Conservation (phyloP, 2,113 vertebrate genomes). For the Dryoscopus gambensis region DNA sequence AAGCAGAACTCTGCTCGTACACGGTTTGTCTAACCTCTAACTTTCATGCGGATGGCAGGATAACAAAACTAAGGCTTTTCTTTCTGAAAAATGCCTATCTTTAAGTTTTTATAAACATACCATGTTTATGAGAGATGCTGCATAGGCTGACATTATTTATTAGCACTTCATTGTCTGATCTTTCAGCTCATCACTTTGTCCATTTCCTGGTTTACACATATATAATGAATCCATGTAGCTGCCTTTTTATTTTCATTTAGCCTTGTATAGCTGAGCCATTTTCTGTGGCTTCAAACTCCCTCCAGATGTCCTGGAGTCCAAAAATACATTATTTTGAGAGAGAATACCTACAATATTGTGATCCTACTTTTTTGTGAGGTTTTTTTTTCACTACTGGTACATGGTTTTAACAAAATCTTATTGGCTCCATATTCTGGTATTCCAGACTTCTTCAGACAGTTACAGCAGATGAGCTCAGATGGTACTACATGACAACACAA, state of each 20-base stretch:
- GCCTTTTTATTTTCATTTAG: neutral
- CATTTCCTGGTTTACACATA: constrained; percentile 8
- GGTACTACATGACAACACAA: neutral
- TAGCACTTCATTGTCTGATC: neutral
- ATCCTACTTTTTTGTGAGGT: neutral
- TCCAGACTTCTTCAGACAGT: constrained; percentile 16
- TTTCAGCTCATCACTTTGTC: neutral
- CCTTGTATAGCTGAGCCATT: neutral
- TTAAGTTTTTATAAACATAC: neutral
- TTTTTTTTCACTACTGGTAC: neutral
- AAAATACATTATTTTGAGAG: neutral
- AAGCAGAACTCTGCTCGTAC: neutral
- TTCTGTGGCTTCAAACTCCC: neutral
- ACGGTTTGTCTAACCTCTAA: neutral
- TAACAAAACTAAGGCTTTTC: neutral
- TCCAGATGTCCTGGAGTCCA: neutral
- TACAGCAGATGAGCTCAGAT: neutral
- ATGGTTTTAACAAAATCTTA: neutral
- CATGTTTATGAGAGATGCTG: neutral
- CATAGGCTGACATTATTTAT: neutral
- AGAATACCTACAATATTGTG: neutral
- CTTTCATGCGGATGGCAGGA: neutral
- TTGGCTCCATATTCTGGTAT: neutral
- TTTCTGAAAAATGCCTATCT: neutral
- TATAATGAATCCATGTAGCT: neutral